A percentile compares a stretch with the other conserved stretches of the same genome.
These are phyloP conservation scores for Kryptolebias ocellatus DNA, from an alignment of 2,797 vertebrate species.

Conservation along the genomic window DNA sequence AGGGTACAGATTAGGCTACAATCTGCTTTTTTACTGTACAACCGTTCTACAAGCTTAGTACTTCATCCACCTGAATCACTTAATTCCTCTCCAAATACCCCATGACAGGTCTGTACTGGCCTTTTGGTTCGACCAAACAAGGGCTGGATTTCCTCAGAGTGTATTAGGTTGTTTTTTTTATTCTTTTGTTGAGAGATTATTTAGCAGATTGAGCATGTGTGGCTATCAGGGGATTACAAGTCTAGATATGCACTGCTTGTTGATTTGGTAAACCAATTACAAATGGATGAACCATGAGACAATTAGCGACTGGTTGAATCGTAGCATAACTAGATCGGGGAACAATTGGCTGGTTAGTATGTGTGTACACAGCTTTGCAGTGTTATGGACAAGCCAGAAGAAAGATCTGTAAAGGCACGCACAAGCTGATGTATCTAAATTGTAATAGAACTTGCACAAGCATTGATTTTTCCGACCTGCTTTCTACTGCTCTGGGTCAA, in stretches of 20 bases:
- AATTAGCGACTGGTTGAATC: constrained; percentile 58
- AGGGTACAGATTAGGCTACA: constrained; percentile 34
- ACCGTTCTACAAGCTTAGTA: constrained; percentile 28
- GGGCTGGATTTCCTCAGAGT: constrained; percentile 23
- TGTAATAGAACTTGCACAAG: neutral
- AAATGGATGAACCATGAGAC: constrained; percentile 55
- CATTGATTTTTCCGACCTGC: neutral
- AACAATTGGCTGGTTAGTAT: constrained; percentile 32
- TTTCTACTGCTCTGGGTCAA: neutral
- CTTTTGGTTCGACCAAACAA: constrained; percentile 14
- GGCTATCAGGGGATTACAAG: constrained; percentile 55
- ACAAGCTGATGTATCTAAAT: neutral
- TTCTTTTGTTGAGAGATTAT: constrained; percentile 41
- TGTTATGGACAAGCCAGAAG: neutral
- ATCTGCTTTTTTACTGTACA: constrained; percentile 30
- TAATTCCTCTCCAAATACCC: constrained; percentile 53
- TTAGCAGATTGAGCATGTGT: constrained; percentile 48
- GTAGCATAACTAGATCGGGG: constrained; percentile 50
- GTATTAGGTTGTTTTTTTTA: constrained; percentile 5
- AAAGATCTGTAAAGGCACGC: neutral
- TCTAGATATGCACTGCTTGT: constrained; percentile 46
- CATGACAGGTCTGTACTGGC: constrained; percentile 30
- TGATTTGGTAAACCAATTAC: constrained; percentile 68
- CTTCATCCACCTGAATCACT: constrained; percentile 33
- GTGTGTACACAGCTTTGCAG: constrained; percentile 2